Conservation (phyloP, 2,113 vertebrate genomes). For the Lathamus discolor region DNA sequence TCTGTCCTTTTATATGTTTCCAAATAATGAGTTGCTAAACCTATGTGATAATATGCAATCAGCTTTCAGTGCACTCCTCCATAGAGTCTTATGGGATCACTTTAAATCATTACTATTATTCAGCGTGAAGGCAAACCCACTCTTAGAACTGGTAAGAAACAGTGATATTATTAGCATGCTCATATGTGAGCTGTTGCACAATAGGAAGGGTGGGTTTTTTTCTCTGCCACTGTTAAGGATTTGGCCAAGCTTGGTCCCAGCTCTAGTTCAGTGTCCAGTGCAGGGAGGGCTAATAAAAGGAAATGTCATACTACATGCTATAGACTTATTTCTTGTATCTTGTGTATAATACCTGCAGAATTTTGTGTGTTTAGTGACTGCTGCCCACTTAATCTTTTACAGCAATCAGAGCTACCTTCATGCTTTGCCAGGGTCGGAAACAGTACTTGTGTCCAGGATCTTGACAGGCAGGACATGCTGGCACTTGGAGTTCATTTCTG, state of each 20-base stretch:
- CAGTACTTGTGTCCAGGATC: not conserved
- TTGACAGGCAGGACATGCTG: not conserved
- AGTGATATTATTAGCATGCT: not conserved
- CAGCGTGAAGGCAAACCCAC: not conserved
- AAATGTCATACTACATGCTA: not conserved
- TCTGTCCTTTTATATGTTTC: not conserved
- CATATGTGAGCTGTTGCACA: not conserved
- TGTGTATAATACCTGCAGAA: not conserved
- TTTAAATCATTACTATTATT: not conserved
- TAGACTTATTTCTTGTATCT: not conserved
- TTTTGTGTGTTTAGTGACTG: not conserved
- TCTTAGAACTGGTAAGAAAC: not conserved
- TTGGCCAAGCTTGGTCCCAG: not conserved
- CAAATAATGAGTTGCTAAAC: not conserved
- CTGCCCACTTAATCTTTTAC: not conserved
- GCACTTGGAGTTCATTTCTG: not conserved
- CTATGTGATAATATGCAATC: not conserved
- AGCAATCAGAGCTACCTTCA: not conserved
- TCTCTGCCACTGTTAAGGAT: not conserved
- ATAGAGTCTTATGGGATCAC: not conserved
- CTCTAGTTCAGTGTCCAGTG: not conserved
- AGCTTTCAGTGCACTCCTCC: not conserved
- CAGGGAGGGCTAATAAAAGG: not conserved
- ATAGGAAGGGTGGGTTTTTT: rapidly evolving
- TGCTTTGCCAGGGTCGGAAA: not conserved